Conservation (phyloP, 2,888 invertebrate genomes). For the Diadegma fenestrale region DNA sequence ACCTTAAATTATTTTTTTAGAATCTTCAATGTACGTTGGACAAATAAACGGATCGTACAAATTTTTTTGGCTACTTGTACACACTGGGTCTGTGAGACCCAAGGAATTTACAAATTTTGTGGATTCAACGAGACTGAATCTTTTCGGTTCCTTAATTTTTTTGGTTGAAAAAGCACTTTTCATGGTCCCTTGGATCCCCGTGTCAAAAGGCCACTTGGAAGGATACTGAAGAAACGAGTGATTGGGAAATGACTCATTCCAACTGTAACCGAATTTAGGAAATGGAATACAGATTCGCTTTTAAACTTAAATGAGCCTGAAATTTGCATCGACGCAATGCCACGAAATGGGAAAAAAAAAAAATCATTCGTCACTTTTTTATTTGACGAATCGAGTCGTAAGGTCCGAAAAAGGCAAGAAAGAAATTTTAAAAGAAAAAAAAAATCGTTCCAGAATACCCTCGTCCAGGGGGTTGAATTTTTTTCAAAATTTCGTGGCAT, state of each 20-base stretch:
- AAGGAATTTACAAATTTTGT: not conserved
- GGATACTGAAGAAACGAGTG: not conserved
- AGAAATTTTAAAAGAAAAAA: no score
- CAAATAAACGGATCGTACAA: not conserved
- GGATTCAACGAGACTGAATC: not conserved
- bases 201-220: not conserved
- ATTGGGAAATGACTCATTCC: not conserved
- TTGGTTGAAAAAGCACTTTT: not conserved
- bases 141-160: not conserved
- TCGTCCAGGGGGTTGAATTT: no score
- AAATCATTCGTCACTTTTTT: no score
- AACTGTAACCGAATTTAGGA: not conserved
- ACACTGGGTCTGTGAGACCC: not conserved
- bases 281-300: not conserved
- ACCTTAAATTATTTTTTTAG: not conserved
- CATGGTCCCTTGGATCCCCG: not conserved
- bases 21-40: not conserved
- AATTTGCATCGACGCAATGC: no score
- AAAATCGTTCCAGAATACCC: no score
- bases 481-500: no score
- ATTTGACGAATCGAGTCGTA: no score
- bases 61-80: not conserved
- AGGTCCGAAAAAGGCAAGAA: no score
- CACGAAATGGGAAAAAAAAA: no score
- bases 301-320: no score